Evolutionary conservation across 2,797 vertebrate species (phyloP).

Genomic region (Dendrocincla tyrannina): DNA sequence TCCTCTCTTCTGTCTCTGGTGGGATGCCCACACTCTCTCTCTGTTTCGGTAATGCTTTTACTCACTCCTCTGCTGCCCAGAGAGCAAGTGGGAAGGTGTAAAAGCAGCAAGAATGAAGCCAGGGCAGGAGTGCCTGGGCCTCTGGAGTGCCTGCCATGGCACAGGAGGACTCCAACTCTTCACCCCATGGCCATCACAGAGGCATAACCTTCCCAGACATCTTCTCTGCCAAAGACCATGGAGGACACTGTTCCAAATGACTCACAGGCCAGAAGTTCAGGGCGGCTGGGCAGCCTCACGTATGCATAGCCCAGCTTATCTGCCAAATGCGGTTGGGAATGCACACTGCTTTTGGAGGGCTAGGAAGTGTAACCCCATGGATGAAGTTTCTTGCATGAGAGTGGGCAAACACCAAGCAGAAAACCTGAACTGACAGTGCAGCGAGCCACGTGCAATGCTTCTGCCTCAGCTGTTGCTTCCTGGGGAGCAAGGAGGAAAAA

Average conservation of each 20-base stretch:
- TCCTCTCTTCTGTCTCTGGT: background rate
- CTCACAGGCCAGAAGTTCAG: background rate
- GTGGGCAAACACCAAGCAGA: background rate
- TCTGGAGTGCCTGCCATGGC: rapidly evolving
- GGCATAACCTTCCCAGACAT: background rate
- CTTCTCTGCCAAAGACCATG: background rate
- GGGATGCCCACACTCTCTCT: background rate
- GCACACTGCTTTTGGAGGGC: rapidly evolving
- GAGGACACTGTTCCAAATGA: background rate
- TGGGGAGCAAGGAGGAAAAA: background rate
- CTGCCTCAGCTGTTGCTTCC: background rate
- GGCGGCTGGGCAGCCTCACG: rapidly evolving
- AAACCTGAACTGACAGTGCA: background rate
- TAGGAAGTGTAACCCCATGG: background rate
- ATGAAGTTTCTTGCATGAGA: background rate
- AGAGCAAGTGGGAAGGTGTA: background rate
- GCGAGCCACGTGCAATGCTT: background rate
- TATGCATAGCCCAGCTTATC: rapidly evolving
- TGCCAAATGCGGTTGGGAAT: background rate
- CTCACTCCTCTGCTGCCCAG: background rate
- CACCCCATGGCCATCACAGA: rapidly evolving
- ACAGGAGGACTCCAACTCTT: background rate
- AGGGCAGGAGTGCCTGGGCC: rapidly evolving
- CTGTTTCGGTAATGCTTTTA: background rate
- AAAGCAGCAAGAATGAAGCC: background rate